Base-by-base conservation (phyloP, 2,888 invertebrate species). In the Liodrosophila aerea region DNA sequence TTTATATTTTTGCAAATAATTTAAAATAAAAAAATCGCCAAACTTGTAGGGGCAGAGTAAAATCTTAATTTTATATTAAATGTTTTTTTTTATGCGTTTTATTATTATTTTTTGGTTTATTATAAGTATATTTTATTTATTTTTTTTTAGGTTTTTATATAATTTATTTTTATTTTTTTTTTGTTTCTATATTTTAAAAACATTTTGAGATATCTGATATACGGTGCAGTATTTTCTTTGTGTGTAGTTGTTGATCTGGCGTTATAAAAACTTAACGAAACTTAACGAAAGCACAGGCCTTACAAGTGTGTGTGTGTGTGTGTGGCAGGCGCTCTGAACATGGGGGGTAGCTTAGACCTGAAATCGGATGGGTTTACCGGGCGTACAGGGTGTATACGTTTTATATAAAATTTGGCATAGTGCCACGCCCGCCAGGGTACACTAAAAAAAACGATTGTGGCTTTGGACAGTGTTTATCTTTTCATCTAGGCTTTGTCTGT, bases 271-370 rank as follows among this genome's bases (percentile, higher is more conserved):
- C 31, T 51, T 54, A 37, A 54, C 34, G 57, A 73, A 84, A 84
- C 85, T 77, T 77, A 81, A 74, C 71, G 63, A 64, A 70, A 74
- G 69, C 68, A 22, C 22, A 59, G 72, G 53, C 45, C 45, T 51
- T 50, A 29, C 9, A 50, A 51, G 2, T 22, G 53, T n/a, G 36
- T 43, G 54, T 34, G 46, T 52, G 7, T 7, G 2, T 41, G 4
- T 41, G 9, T 16, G n/a, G n/a, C n/a, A n/a, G n/a, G n/a, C n/a
- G n/a, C n/a, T n/a, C n/a, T n/a, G n/a, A n/a, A n/a, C n/a, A n/a
- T n/a, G n/a, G n/a, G n/a, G n/a, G n/a, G n/a, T n/a, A n/a, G n/a
- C n/a, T n/a, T n/a, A n/a, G n/a, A n/a, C n/a, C n/a, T n/a, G n/a
- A n/a, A n/a, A n/a, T n/a, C n/a, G n/a, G n/a, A n/a, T n/a, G n/a